Percentiles rank a stretch among this genome's conserved stretches.
Conservation (phyloP, 2,888 invertebrate genomes). For the Drosophila monieri region DNA sequence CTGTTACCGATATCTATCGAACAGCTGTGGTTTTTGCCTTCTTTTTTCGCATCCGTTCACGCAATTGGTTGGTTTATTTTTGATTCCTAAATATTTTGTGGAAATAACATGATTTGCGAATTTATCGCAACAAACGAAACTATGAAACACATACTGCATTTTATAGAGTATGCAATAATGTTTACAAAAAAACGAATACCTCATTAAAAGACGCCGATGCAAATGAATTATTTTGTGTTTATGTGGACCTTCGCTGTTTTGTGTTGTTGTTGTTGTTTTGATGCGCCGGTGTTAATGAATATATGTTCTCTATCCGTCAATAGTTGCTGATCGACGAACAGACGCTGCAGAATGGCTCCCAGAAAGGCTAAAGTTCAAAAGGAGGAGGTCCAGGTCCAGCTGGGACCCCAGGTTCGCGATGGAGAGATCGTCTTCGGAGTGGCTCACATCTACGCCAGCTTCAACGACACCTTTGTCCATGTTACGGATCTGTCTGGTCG, state of each 20-base stretch:
- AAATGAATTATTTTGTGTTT: conserved; percentile 13
- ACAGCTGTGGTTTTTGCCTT: conserved; percentile 60
- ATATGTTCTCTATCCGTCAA: conserved; percentile 10
- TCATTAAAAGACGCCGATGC: conserved; percentile 15
- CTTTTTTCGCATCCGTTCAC: conserved; percentile 83
- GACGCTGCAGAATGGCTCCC: conserved; percentile 91
- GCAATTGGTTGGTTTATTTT: conserved; percentile 79
- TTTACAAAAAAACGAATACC: background rate
- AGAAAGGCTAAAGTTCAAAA: conserved; percentile 98
- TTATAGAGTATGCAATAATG: background rate
- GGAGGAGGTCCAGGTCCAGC: conserved; percentile 97
- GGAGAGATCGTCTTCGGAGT: conserved; percentile 99
- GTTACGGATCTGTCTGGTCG: conserved; percentile 99
- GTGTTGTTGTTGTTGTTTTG: conserved; percentile 24
- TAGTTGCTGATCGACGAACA: conserved; percentile 52
- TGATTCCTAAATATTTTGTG: conserved; percentile 50
- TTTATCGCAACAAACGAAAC: conserved; percentile 14
- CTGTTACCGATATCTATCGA: conserved; percentile 53
- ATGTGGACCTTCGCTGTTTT: conserved; percentile 18
- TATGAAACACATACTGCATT: conserved; percentile 3
- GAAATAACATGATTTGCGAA: conserved; percentile 52
- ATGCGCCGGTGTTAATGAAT: conserved; percentile 12
- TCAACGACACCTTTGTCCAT: conserved; percentile 99
- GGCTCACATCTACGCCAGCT: conserved; percentile 99
- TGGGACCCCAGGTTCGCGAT: conserved; percentile 98